A percentile compares a stretch with the other conserved stretches of the same genome.
Conservation (phyloP, 2,797 vertebrate genomes). For the Picus viridis region DNA sequence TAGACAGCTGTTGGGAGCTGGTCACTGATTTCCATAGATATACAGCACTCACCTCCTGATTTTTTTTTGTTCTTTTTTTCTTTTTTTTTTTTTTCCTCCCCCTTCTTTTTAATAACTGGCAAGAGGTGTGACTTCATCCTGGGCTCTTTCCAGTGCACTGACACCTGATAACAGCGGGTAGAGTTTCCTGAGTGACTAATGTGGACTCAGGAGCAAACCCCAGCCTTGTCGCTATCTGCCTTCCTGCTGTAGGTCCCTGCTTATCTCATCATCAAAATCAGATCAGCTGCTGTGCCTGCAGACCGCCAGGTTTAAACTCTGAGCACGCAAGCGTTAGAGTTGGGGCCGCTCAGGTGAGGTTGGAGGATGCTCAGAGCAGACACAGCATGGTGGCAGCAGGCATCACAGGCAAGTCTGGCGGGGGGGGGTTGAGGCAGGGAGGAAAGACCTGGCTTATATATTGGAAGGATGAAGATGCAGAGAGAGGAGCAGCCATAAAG, state of each 20-base stretch:
- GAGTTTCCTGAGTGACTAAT: constrained; percentile 40
- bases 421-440: neutral
- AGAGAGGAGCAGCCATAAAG: neutral
- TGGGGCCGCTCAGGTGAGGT: neutral
- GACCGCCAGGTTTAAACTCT: neutral
- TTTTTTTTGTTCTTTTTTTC: neutral
- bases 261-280: constrained; percentile 40
- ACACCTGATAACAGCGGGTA: constrained; percentile 5
- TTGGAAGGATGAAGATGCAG: neutral
- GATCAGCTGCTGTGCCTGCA: neutral
- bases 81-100: neutral
- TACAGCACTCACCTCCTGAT: fast-evolving
- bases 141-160: neutral
- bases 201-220: neutral
- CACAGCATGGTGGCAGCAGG: fast-evolving
- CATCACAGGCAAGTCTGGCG: fast-evolving
- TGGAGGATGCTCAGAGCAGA: neutral
- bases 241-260: neutral
- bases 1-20: neutral
- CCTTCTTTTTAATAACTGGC: neutral
- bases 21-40: constrained; percentile 17
- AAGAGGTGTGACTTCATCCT: neutral
- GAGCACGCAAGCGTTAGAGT: fast-evolving
- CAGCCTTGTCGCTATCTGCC: neutral
- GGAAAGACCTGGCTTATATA: fast-evolving